phyloP scores from a whole-genome alignment of 2,888 invertebrate genomes.

The Escarpia spicata region DNA sequence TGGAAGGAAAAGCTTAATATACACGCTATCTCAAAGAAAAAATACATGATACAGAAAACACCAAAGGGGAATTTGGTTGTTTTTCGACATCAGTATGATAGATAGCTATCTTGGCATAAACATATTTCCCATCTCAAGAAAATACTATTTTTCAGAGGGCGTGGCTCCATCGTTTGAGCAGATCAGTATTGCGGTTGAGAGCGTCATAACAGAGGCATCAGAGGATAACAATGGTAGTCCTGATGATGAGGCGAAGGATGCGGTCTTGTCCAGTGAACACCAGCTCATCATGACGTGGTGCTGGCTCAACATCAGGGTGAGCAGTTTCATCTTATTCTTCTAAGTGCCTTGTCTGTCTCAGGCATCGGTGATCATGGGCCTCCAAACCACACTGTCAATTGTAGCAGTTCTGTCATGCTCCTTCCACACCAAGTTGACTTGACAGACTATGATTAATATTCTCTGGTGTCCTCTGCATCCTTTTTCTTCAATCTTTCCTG shows the following conservation, averaged over 20 bases:
- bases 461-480: too few relatives aligned
- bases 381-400: too few relatives aligned
- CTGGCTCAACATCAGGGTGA: slow-evolving; percentile 82
- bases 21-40: too few relatives aligned
- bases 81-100: neutral
- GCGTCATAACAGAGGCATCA: slow-evolving; percentile 67
- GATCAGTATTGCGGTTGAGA: slow-evolving; percentile 78
- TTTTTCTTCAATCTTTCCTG: too few relatives aligned
- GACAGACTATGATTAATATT: too few relatives aligned
- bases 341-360: too few relatives aligned
- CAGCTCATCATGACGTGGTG: slow-evolving; percentile 79
- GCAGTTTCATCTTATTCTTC: slow-evolving; percentile 26
- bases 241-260: slow-evolving; percentile 37
- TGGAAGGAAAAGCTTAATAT: too few relatives aligned
- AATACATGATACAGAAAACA: too few relatives aligned
- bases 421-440: too few relatives aligned
- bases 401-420: too few relatives aligned
- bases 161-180: slow-evolving; percentile 79
- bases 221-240: slow-evolving; percentile 25
- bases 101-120: slow-evolving; percentile 53
- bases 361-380: too few relatives aligned
- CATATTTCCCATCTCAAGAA: slow-evolving; percentile 35
- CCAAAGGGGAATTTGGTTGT: neutral
- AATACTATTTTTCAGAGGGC: neutral
- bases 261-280: slow-evolving; percentile 71